These are phyloP conservation scores for Pogonomyrmex barbatus DNA, from an alignment of 1,140 invertebrate genomes.

Conservation along the genomic window DNA sequence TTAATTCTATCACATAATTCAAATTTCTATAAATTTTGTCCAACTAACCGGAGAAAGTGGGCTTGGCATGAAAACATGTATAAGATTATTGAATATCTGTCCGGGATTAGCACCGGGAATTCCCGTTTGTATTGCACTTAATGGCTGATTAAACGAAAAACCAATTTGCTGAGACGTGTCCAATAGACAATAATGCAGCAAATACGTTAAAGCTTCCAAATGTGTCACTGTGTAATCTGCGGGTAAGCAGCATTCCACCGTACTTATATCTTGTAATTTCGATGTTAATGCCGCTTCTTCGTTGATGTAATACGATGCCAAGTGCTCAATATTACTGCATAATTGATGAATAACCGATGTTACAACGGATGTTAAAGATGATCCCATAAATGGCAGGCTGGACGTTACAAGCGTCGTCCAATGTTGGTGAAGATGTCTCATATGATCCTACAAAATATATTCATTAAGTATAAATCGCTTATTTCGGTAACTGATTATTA, in stretches of 20 bases:
- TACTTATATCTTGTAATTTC: slow-evolving; percentile 80
- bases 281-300: slow-evolving; percentile 74
- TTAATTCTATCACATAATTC: slow-evolving; percentile 25
- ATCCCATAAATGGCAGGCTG: slow-evolving; percentile 91
- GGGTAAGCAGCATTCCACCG: slow-evolving; percentile 86
- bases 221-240: slow-evolving; percentile 93
- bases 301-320: slow-evolving; percentile 86
- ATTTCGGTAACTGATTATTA: not conserved
- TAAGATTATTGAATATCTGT: slow-evolving; percentile 93
- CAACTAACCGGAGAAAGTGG: slow-evolving; percentile 83
- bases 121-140: slow-evolving; percentile 84
- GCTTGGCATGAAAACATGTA: slow-evolving; percentile 91
- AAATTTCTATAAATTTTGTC: not conserved
- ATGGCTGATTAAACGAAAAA: slow-evolving; percentile 88
- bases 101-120: slow-evolving; percentile 88
- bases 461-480: not conserved
- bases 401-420: slow-evolving; percentile 93
- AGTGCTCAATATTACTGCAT: slow-evolving; percentile 93
- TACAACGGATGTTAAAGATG: slow-evolving; percentile 91
- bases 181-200: slow-evolving; percentile 94
- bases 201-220: slow-evolving; percentile 93
- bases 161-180: slow-evolving; percentile 89
- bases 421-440: slow-evolving; percentile 91
- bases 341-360: slow-evolving; percentile 93
- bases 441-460: slow-evolving; percentile 84